phyloP scores from a whole-genome alignment of 2,797 vertebrate species.

The Anas flavirostris region DNA sequence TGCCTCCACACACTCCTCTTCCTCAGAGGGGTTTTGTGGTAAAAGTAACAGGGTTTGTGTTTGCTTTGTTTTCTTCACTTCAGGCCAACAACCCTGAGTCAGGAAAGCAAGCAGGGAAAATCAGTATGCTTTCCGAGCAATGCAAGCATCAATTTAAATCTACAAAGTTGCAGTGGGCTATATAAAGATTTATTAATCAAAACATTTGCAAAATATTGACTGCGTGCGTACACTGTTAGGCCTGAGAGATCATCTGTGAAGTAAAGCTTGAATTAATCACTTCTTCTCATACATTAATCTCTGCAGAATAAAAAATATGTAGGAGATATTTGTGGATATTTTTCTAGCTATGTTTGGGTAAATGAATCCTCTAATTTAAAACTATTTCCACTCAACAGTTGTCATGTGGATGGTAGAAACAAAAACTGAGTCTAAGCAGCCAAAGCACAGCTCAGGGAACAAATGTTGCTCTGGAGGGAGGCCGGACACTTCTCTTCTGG shows the following conservation, averaged over 20 bases:
- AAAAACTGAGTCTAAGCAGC: background rate
- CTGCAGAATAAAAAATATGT: background rate
- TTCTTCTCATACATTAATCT: constrained; percentile 8
- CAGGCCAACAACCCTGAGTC: constrained; percentile 3
- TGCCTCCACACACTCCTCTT: accelerated
- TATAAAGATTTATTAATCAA: constrained; percentile 65
- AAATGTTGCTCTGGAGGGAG: background rate
- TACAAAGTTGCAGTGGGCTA: constrained; percentile 24
- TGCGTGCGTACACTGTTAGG: background rate
- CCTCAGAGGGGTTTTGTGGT: background rate
- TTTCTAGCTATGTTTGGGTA: background rate
- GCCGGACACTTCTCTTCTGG: background rate
- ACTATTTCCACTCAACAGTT: constrained; percentile 31
- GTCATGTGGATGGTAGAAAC: background rate
- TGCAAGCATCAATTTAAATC: constrained; percentile 30
- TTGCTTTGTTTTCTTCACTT: constrained; percentile 18
- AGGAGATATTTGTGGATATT: constrained; percentile 21
- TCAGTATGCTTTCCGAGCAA: background rate
- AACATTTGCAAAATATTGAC: constrained; percentile 63
- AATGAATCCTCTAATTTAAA: constrained; percentile 8
- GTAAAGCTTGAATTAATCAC: constrained; percentile 34
- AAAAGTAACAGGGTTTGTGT: background rate
- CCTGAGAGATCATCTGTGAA: constrained; percentile 50
- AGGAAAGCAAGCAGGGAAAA: constrained; percentile 20
- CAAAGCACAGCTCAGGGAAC: background rate